Evolutionary conservation across 2,888 invertebrate genomes (phyloP), one percentile per base, ranked within the genome.

Genomic region (Tetragonula carbonaria): DNA sequence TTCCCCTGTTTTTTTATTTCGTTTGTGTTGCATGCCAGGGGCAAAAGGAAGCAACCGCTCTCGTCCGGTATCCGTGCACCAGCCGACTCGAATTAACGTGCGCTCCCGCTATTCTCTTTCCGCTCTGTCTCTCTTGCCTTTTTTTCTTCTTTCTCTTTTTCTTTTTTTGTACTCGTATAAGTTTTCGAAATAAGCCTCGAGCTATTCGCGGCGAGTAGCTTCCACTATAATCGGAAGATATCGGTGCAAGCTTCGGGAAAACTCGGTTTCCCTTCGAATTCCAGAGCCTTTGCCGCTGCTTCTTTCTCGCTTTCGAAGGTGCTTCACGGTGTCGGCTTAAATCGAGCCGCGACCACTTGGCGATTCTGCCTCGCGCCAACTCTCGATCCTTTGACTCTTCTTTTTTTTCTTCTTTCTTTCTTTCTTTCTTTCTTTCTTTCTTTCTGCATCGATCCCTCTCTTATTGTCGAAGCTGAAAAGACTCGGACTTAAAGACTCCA

Each of bases 281-380:
- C 45, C 55, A 18, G 38, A 38, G 0, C 23, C 53, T 45, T 78
- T 23, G 50, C 50, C 16, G 38, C 28, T 21, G 51, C 4, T 66
- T 78, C 59, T 59, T 70, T 74, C 23, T 66, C 63, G 18, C 33
- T 23, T 63, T 16, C 21, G 13, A 71, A 57, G 45, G 53, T 57
- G 63, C 55, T 72, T 50, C 45, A n/a, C 38, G 51, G 68, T 57
- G 71, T 82, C 83, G 82, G 55, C 70, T 83, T 77, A 53, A 82
- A 84, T 84, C 83, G 82, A 74, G 51, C 82, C 51, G 67, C 72
- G 66, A n/a, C 72, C 82, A 74, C 80, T 82, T 63, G 38, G 38
- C 51, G 53, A 51, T 68, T 73, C 70, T 13, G 50, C 14, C 21
- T 65, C 75, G 75, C 63, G 73, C 62, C 68, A 78, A 74, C 63